Conservation (phyloP, 1,140 invertebrate species). For the Hydropsyche tenuis region DNA sequence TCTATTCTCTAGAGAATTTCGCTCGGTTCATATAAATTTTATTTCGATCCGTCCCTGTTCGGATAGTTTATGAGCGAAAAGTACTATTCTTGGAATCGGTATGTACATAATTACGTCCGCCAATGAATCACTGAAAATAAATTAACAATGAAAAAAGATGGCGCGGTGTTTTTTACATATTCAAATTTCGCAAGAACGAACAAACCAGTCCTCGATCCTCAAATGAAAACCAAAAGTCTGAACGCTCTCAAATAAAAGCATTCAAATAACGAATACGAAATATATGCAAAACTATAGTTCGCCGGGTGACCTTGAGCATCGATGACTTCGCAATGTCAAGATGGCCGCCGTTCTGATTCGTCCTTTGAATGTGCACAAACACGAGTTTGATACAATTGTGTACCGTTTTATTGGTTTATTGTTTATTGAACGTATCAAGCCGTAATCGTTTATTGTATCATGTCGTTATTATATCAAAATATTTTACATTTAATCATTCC, state of each 20-base stretch:
- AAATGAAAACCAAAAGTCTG: neutral
- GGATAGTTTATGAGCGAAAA: no score
- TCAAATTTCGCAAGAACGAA: neutral
- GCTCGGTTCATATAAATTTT: no score
- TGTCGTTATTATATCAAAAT: no score
- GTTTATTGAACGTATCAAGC: neutral
- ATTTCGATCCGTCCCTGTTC: no score
- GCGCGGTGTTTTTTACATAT: no score
- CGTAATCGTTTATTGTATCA: no score
- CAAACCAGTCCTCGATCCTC: neutral
- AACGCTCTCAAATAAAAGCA: neutral
- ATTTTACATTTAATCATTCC: neutral
- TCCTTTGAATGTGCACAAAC: neutral
- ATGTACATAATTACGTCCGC: constrained; percentile 4
- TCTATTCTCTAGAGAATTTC: no score
- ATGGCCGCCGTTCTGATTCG: constrained; percentile 20
- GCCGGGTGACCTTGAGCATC: constrained; percentile 8
- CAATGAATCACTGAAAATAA: constrained; percentile 3
- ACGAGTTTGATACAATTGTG: constrained; percentile 1
- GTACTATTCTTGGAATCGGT: neutral
- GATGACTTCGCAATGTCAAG: constrained; percentile 20
- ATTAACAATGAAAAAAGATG: no score
- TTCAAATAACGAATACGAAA: no score
- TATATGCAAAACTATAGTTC: neutral
- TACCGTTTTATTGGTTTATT: neutral